phyloP scores from a whole-genome alignment of 2,888 invertebrate species.

The Ptilodon capucinus region DNA sequence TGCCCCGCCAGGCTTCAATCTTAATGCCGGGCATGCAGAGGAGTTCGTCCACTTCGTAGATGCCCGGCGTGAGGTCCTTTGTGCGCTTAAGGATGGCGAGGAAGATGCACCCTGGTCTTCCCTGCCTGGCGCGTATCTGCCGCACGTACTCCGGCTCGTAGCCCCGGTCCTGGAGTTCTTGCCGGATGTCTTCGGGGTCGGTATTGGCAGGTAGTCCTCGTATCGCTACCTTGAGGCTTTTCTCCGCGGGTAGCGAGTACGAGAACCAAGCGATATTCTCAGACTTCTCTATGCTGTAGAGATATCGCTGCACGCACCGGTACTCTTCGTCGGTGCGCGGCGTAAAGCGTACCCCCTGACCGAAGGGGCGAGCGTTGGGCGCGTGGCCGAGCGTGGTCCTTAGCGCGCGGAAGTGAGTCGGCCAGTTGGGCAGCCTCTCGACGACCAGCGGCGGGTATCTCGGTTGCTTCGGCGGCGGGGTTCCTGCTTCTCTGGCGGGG shows the following conservation, averaged over 20 bases:
- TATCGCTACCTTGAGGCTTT: neutral
- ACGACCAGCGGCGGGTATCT: constrained; percentile 22
- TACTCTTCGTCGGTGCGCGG: constrained; percentile 15
- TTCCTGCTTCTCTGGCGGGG: neutral
- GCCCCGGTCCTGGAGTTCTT: neutral
- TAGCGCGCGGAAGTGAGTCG: constrained; percentile 9
- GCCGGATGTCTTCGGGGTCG: neutral
- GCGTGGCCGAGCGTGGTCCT: constrained; percentile 4
- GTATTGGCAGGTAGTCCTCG: too few species aligned
- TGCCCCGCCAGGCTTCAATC: constrained; percentile 15
- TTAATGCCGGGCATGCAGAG: constrained; percentile 8
- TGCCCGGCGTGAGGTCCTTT: constrained; percentile 2
- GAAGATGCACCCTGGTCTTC: constrained; percentile 12
- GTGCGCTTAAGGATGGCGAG: constrained; percentile 1
- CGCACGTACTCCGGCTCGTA: neutral
- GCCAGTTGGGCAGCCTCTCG: constrained; percentile 19
- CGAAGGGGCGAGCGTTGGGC: constrained; percentile 15
- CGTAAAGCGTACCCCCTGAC: constrained; percentile 16
- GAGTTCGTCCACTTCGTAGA: constrained; percentile 2
- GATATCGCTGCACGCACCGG: constrained; percentile 17
- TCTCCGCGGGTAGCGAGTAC: neutral
- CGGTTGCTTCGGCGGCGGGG: neutral
- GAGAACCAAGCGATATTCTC: constrained; percentile 1
- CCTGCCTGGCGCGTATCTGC: constrained; percentile 3
- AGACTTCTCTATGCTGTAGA: constrained; percentile 4